These are phyloP conservation scores for Aphidoletes aphidimyza DNA, from an alignment of 2,888 invertebrate species.

Conservation along the genomic window DNA sequence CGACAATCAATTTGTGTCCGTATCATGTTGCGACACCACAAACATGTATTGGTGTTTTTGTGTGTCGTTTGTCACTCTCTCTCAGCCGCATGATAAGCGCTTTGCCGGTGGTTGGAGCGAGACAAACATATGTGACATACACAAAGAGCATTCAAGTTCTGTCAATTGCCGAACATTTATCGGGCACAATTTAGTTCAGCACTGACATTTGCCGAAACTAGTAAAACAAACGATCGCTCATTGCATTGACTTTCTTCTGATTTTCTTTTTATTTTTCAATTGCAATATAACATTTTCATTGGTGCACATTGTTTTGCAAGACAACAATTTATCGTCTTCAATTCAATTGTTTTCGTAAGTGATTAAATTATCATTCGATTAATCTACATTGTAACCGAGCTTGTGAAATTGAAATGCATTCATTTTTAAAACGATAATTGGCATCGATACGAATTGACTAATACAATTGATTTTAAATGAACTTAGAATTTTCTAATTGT, in stretches of 20 bases:
- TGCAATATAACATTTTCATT: not conserved
- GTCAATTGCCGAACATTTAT: not conserved
- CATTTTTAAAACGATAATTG: too few relatives aligned
- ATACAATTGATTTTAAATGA: too few relatives aligned
- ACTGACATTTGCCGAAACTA: not conserved
- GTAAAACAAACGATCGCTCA: not conserved
- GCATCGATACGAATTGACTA: too few relatives aligned
- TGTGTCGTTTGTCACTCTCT: not conserved
- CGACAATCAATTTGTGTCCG: not conserved
- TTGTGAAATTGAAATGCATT: not conserved
- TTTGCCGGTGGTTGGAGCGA: not conserved
- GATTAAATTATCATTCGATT: slow-evolving; percentile 17
- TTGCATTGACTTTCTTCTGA: not conserved
- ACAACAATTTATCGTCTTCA: slow-evolving; percentile 12
- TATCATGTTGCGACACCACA: not conserved
- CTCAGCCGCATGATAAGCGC: not conserved
- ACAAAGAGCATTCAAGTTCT: not conserved
- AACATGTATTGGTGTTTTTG: not conserved
- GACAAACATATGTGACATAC: not conserved
- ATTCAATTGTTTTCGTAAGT: not conserved
- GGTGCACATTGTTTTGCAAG: too few relatives aligned
- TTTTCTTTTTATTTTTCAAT: not conserved
- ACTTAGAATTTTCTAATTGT: too few relatives aligned
- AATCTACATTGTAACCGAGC: not conserved
- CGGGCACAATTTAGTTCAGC: not conserved